phyloP scores from a whole-genome alignment of 2,113 vertebrate species.

The Numida meleagris region DNA sequence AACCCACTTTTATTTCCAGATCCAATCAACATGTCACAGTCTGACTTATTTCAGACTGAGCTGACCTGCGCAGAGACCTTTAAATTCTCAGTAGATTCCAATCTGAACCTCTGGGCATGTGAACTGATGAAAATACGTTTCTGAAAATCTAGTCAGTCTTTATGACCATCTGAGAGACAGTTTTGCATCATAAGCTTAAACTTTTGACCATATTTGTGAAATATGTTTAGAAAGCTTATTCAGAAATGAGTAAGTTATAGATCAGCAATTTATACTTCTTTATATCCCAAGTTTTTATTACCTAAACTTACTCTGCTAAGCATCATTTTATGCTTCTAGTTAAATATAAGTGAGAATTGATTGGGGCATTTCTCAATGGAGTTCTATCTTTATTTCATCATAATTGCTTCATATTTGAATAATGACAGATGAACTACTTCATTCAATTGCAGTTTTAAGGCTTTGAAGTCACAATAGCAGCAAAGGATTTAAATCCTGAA shows the following conservation, averaged over 20 bases:
- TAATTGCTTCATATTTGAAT: slow-evolving; percentile 86
- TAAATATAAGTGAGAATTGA: slow-evolving; percentile 84
- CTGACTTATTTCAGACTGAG: neutral
- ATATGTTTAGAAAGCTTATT: slow-evolving; percentile 64
- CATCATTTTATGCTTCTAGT: slow-evolving; percentile 78
- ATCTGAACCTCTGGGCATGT: neutral
- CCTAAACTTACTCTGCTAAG: slow-evolving; percentile 76
- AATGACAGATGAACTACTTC: slow-evolving; percentile 83
- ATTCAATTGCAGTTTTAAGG: slow-evolving; percentile 78
- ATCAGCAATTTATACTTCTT: slow-evolving; percentile 75
- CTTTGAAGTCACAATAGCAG: slow-evolving; percentile 82
- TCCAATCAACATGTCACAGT: neutral
- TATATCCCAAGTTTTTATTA: slow-evolving; percentile 74
- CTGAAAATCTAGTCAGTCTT: neutral
- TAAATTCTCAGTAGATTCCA: neutral
- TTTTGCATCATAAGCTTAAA: slow-evolving; percentile 39
- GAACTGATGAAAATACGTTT: neutral
- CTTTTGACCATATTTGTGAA: slow-evolving; percentile 69
- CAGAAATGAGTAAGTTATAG: slow-evolving; percentile 66
- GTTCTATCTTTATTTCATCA: slow-evolving; percentile 86
- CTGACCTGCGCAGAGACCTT: neutral
- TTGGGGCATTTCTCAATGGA: slow-evolving; percentile 79
- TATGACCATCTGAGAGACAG: neutral
- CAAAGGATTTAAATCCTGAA: slow-evolving; percentile 80
- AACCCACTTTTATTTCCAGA: neutral